These are phyloP conservation scores for Zelleria hepariella DNA, from an alignment of 2,888 invertebrate species.

Conservation along the genomic window DNA sequence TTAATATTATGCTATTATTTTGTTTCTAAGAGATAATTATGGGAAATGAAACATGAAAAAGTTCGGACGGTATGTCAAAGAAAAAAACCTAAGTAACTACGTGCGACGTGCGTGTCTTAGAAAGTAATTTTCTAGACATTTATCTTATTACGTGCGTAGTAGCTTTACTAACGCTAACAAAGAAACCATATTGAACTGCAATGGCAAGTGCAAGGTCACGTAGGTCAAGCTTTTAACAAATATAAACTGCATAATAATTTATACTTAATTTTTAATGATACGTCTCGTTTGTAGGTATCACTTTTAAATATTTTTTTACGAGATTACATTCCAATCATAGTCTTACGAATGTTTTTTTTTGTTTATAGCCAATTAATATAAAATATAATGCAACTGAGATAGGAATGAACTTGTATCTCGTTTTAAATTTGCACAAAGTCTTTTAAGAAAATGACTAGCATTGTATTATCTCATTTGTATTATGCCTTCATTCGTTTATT, in stretches of 20 bases:
- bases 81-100: too few relatives aligned
- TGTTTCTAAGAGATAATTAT: too few relatives aligned
- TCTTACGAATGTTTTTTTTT: background rate
- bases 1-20: too few relatives aligned
- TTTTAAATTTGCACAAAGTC: background rate
- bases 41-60: too few relatives aligned
- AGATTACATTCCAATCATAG: background rate
- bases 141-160: too few relatives aligned
- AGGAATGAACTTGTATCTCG: background rate
- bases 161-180: too few relatives aligned
- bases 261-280: background rate
- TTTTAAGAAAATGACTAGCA: background rate
- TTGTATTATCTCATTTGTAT: background rate
- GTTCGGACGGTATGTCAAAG: too few relatives aligned
- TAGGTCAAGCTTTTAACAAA: background rate
- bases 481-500: background rate
- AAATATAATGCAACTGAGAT: background rate
- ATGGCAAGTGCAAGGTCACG: background rate
- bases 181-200: too few relatives aligned
- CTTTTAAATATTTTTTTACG: background rate
- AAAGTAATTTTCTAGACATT: too few relatives aligned
- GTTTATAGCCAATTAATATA: background rate
- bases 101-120: too few relatives aligned
- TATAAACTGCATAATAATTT: background rate
- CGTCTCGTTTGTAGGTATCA: background rate